phyloP scores from a whole-genome alignment of 2,797 vertebrate genomes.

The Sardinella longiceps region DNA sequence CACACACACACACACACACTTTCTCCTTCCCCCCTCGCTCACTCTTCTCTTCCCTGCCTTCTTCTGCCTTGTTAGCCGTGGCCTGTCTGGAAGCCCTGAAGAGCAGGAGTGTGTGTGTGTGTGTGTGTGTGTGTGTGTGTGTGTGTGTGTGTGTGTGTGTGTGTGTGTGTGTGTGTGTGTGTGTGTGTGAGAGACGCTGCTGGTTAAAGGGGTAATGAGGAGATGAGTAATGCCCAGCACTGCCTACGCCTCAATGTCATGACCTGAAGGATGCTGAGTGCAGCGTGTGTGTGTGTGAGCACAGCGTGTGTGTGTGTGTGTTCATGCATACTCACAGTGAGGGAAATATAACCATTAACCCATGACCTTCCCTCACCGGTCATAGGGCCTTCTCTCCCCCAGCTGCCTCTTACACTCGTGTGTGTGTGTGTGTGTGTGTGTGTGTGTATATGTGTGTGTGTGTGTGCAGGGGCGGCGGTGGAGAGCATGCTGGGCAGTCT shows the following conservation, averaged over 20 bases:
- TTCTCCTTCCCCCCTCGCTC: constrained; percentile 32
- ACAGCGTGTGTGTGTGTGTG: neutral
- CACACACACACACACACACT: constrained; percentile 22
- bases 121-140: neutral
- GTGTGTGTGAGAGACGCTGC: constrained; percentile 9
- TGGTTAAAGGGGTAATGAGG: constrained; percentile 70
- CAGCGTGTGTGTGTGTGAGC: constrained; percentile 28
- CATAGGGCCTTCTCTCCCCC: neutral
- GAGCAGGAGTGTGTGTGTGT: constrained; percentile 33
- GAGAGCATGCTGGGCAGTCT: constrained; percentile 96
- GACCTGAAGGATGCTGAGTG: constrained; percentile 59
- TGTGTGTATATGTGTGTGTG: neutral
- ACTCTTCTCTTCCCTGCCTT: constrained; percentile 56
- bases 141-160: neutral
- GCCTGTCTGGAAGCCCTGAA: constrained; percentile 62
- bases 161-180: constrained; percentile 3
- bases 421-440: constrained; percentile 40
- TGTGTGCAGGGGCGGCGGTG: constrained; percentile 86
- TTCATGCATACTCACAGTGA: constrained; percentile 28
- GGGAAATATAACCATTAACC: constrained; percentile 74
- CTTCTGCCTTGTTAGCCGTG: constrained; percentile 73
- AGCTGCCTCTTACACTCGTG: constrained; percentile 16
- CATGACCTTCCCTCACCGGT: constrained; percentile 64
- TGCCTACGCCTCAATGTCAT: constrained; percentile 72
- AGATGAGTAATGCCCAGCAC: constrained; percentile 73